Evolutionary conservation across 2,888 invertebrate genomes (phyloP).

Genomic region (Oegoconia quadripuncta): DNA sequence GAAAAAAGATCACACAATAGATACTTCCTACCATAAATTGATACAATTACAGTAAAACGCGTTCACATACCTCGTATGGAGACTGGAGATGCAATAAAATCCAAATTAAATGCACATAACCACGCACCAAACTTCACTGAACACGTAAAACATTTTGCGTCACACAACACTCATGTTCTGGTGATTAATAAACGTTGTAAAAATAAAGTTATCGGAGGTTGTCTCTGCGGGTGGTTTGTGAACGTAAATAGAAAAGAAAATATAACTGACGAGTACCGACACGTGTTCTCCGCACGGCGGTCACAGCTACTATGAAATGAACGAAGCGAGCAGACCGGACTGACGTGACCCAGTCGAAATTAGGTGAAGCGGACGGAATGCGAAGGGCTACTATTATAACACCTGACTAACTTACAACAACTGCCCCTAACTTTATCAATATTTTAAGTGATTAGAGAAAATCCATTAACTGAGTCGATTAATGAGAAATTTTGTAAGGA

Average conservation of each 20-base stretch:
- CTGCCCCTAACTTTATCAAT: slow-evolving; percentile 9
- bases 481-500: not conserved
- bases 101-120: slow-evolving; percentile 7
- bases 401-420: slow-evolving; percentile 25
- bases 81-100: slow-evolving; percentile 5
- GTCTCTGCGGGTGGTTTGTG: slow-evolving; percentile 46
- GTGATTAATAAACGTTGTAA: slow-evolving; percentile 30
- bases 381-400: slow-evolving; percentile 21
- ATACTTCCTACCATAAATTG: not conserved
- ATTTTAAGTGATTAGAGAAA: slow-evolving; percentile 11
- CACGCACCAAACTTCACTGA: slow-evolving; percentile 13
- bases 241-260: slow-evolving; percentile 17
- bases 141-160: slow-evolving; percentile 10
- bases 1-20: not conserved
- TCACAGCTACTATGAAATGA: slow-evolving; percentile 23
- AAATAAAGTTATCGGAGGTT: slow-evolving; percentile 39
- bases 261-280: not conserved
- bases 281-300: slow-evolving; percentile 31
- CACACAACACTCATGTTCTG: slow-evolving; percentile 11
- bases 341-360: slow-evolving; percentile 36
- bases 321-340: not conserved
- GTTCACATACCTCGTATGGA: slow-evolving; percentile 12
- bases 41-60: not conserved
- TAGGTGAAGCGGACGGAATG: slow-evolving; percentile 27
- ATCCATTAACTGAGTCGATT: slow-evolving; percentile 9